Evolutionary conservation across 53 echinoderm and acorn worm species (phyloP).

Genomic region (Holothuria scabra): DNA sequence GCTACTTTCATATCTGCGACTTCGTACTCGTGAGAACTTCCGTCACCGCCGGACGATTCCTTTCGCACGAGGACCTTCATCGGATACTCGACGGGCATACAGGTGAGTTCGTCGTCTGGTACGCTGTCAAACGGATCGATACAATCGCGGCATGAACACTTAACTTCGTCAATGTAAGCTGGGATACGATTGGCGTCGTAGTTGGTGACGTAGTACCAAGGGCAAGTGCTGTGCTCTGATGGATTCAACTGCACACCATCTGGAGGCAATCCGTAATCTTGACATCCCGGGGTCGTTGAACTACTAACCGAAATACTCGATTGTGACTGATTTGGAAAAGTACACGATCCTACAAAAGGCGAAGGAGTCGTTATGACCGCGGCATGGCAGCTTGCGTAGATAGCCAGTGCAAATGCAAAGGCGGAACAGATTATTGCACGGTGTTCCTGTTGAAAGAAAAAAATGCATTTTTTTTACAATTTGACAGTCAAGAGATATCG

Average conservation of each 20-base stretch:
- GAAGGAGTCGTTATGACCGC: too few relatives aligned
- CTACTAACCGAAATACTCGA: too few relatives aligned
- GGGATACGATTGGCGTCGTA: not conserved
- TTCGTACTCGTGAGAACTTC: not conserved
- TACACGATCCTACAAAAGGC: too few relatives aligned
- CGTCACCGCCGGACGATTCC: not conserved
- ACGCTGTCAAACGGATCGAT: not conserved
- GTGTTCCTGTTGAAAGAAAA: too few relatives aligned
- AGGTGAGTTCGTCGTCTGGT: conserved; percentile 6
- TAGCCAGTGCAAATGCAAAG: too few relatives aligned
- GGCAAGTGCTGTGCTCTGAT: not conserved
- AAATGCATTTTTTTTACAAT: too few relatives aligned
- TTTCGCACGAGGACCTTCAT: conserved; percentile 20
- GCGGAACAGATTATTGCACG: too few relatives aligned
- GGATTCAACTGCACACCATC: not conserved
- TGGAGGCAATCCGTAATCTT: not conserved
- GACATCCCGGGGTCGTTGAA: not conserved
- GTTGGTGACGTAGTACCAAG: conserved; percentile 18
- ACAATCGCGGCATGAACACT: not conserved
- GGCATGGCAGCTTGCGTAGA: too few relatives aligned
- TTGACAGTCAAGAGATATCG: too few relatives aligned
- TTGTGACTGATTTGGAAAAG: too few relatives aligned
- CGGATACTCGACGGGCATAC: not conserved
- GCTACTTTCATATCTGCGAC: not conserved
- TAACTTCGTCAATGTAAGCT: not conserved